phyloP scores from a whole-genome alignment of 1,140 invertebrate genomes.

The Panagrolaimus sp. region DNA sequence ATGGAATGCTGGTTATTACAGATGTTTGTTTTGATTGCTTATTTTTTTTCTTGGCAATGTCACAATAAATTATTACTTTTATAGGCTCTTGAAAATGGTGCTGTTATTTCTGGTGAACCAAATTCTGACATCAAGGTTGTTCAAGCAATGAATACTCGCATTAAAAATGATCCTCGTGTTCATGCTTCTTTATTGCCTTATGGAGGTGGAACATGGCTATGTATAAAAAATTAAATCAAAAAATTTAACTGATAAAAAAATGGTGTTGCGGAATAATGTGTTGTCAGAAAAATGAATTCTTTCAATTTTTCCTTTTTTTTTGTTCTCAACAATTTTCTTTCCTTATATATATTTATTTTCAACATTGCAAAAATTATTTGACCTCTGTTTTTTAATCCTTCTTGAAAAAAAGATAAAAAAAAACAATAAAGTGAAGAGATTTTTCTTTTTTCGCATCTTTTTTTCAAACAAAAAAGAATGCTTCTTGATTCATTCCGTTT shows the following conservation, averaged over 20 bases:
- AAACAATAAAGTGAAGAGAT: too few species aligned
- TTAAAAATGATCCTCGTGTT: constrained; percentile 37
- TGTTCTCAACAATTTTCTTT: too few species aligned
- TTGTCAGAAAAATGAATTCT: too few species aligned
- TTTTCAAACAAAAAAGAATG: too few species aligned
- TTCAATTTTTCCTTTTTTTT: too few species aligned
- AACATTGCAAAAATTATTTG: too few species aligned
- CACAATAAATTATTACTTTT: background rate
- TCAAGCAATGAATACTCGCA: constrained; percentile 36
- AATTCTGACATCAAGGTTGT: constrained; percentile 32
- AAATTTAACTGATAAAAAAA: background rate
- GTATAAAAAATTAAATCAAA: constrained; percentile 31
- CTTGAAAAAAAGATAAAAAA: too few species aligned
- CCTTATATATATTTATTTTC: too few species aligned
- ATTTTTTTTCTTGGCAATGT: constrained; percentile 2
- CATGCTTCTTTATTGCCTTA: constrained; percentile 33
- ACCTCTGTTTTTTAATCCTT: too few species aligned
- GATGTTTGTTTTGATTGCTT: constrained; percentile 10
- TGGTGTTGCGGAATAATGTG: too few species aligned
- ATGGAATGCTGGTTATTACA: constrained; percentile 29
- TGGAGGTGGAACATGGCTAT: constrained; percentile 34
- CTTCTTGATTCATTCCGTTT: too few species aligned
- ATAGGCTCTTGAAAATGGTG: constrained; percentile 32
- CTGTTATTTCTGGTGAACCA: constrained; percentile 28
- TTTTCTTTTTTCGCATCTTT: too few species aligned